Evolutionary conservation across 2,797 vertebrate species (phyloP).

Genomic region (Neosalanx taihuensis): DNA sequence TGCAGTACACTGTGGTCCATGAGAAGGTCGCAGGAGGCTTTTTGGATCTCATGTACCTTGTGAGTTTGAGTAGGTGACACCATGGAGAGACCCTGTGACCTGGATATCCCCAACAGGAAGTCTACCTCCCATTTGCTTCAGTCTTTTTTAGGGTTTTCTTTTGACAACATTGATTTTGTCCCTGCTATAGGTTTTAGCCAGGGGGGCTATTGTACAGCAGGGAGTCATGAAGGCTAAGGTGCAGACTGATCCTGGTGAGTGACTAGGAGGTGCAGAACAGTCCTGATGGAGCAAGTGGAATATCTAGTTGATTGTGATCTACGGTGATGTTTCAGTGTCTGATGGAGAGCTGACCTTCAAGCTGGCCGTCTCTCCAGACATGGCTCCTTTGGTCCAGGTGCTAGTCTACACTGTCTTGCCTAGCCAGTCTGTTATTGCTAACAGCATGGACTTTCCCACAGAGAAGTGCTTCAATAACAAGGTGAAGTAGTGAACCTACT

Average conservation of each 20-base stretch:
- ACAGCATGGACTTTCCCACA: conserved; percentile 45
- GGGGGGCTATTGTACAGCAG: conserved; percentile 45
- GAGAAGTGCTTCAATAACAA: conserved; percentile 68
- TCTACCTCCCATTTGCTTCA: background rate
- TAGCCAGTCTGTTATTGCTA: conserved; percentile 58
- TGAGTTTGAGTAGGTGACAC: conserved; percentile 41
- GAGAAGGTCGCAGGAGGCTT: conserved; percentile 36
- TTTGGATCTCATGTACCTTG: conserved; percentile 59
- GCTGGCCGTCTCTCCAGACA: conserved; percentile 47
- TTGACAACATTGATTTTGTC: background rate
- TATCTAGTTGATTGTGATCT: background rate
- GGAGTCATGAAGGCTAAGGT: conserved; percentile 29
- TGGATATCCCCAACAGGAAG: background rate
- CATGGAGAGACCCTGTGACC: background rate
- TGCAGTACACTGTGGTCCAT: conserved; percentile 57
- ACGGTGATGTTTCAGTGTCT: conserved; percentile 43
- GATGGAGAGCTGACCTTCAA: conserved; percentile 54
- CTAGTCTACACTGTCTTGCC: conserved; percentile 59
- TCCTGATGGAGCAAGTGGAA: background rate
- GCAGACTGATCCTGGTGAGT: conserved; percentile 36
- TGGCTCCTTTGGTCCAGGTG: conserved; percentile 62
- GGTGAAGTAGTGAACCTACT: conserved; percentile 39
- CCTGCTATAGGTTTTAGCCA: conserved; percentile 49
- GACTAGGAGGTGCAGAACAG: background rate
- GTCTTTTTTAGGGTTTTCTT: background rate